phyloP scores from a whole-genome alignment of 2,888 invertebrate genomes.

The Notocelia uddmanniana region DNA sequence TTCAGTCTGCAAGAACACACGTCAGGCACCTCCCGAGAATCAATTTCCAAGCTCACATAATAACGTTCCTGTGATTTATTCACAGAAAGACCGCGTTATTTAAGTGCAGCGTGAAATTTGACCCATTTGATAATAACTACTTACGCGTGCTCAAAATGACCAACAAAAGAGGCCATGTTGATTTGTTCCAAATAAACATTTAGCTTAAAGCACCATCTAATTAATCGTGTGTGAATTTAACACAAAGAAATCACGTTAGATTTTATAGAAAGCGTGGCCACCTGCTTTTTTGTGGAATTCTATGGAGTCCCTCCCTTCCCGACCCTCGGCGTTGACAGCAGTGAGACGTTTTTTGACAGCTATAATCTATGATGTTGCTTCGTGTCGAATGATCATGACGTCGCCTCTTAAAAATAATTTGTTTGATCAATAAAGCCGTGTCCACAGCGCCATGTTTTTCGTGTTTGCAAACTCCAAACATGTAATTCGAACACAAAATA shows the following conservation, averaged over 20 bases:
- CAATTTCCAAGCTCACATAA: constrained; percentile 3
- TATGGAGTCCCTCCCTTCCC: neutral
- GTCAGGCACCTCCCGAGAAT: constrained; percentile 52
- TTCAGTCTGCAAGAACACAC: constrained; percentile 60
- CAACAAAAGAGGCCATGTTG: constrained; percentile 1
- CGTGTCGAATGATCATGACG: neutral
- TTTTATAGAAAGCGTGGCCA: constrained; percentile 12
- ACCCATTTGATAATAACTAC: constrained; percentile 28
- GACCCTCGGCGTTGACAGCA: neutral
- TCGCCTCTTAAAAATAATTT: neutral
- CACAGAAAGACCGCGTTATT: constrained; percentile 30
- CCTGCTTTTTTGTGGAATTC: neutral
- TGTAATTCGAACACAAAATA: no score
- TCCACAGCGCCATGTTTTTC: no score
- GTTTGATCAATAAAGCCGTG: constrained; percentile 20
- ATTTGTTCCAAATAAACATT: constrained; percentile 16
- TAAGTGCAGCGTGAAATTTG: constrained; percentile 35
- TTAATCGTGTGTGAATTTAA: constrained; percentile 1
- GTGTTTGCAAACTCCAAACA: no score
- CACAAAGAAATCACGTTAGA: constrained; percentile 1
- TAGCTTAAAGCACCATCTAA: constrained; percentile 13
- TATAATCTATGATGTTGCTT: neutral
- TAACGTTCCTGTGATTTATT: constrained; percentile 6
- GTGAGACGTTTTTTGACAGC: constrained; percentile 16
- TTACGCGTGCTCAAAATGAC: constrained; percentile 32